Evolutionary conservation across 2,888 invertebrate genomes (phyloP), one percentile per base, ranked within the genome.

Genomic region (Drosophila fulvimacula): DNA sequence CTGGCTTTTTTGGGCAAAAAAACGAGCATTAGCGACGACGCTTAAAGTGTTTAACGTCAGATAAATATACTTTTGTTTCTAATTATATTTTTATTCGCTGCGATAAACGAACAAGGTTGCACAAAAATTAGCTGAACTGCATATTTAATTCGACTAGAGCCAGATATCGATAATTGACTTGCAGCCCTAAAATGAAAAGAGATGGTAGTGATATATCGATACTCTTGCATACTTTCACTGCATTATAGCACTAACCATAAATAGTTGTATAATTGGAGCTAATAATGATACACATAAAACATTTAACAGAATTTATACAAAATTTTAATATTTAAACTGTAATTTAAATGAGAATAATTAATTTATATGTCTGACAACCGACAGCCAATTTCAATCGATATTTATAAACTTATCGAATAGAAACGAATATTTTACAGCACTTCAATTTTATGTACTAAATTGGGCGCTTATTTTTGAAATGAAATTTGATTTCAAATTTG

Each of bases 81-180:
- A 76, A 76, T 79, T 76, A 79, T 76, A 79, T 76, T 76, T 76
- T 76, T 79, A 79, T 76, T 76, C 80, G 76, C 76, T 76, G 76
- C 76, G 76, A 79, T 78, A 79, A 76, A 76, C 76, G 76, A 76
- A 65, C 74, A 73, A 73, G 73, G 73, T 73, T 73, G 73, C 74
- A 79, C 74, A 74, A 74, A 77, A 74, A 27, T 79, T 74, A 78
- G 74, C 49, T 75, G 74, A 75, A 75, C 74, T 74, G 79, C 74
- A 74, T 73, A 78, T 73, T 73, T 76, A 63, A 63, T 73, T 73
- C 67, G 62, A 61, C 57, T 77, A 49, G 32, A 57, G 34, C 27
- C 48, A 21, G 21, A 24, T 51, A 71, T 67, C 75, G 71, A 73
- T 73, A 74, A 5, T 5, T 19, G 17, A 21, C 21, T n/a, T 52